Evolutionary conservation across 1,140 invertebrate genomes (phyloP).

Genomic region (Venustaconcha ellipsiformis): DNA sequence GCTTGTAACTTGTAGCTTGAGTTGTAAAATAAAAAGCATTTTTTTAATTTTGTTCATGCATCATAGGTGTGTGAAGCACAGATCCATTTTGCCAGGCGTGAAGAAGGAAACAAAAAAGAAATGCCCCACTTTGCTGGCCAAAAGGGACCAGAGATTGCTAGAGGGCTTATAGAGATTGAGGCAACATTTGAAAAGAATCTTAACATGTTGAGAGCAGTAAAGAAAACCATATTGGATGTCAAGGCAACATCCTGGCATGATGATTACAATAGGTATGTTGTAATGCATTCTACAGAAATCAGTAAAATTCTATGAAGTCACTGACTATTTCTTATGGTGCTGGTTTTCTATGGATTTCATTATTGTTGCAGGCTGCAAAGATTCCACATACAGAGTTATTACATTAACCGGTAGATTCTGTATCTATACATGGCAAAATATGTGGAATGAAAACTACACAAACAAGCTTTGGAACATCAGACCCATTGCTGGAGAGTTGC

Average conservation of each 20-base stretch:
- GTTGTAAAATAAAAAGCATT: not conserved
- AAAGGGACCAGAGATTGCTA: conserved; percentile 78
- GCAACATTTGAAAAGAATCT: conserved; percentile 80
- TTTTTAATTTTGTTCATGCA: not conserved
- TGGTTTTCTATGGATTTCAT: too few relatives aligned
- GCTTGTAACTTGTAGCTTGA: too few relatives aligned
- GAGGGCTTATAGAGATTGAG: conserved; percentile 80
- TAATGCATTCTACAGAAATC: too few relatives aligned
- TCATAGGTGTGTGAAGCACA: conserved; percentile 76
- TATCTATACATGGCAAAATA: too few relatives aligned
- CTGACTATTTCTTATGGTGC: too few relatives aligned
- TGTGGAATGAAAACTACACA: too few relatives aligned
- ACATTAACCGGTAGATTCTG: too few relatives aligned
- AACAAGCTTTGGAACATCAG: too few relatives aligned
- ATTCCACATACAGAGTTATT: too few relatives aligned
- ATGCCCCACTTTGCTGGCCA: conserved; percentile 69
- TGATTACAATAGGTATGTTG: conserved; percentile 74
- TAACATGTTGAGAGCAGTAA: conserved; percentile 73
- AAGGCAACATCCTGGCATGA: conserved; percentile 79
- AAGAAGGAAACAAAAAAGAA: conserved; percentile 66
- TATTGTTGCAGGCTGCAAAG: too few relatives aligned
- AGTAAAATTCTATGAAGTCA: too few relatives aligned
- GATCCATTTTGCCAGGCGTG: conserved; percentile 68
- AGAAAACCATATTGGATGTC: conserved; percentile 80
- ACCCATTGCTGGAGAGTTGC: too few relatives aligned